These are phyloP conservation scores for Vicugna pacos DNA, from an alignment of 2,113 vertebrate species.

Conservation along the genomic window DNA sequence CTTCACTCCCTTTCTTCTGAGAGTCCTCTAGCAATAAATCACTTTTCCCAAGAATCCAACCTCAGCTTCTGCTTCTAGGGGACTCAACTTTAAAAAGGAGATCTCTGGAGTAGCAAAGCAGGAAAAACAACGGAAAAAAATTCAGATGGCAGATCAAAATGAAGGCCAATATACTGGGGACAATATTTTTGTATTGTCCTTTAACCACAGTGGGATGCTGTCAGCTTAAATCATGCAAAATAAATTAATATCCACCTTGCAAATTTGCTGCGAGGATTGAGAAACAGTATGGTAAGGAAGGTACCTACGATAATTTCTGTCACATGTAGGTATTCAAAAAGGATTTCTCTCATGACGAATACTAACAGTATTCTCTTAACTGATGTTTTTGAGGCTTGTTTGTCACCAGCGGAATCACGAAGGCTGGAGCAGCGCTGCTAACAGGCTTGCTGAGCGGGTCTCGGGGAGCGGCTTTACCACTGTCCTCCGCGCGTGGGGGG, in stretches of 20 bases:
- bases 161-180: not conserved
- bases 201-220: not conserved
- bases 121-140: not conserved
- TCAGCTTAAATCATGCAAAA: not conserved
- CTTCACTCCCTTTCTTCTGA: not conserved
- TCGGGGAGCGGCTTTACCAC: not conserved
- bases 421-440: not conserved
- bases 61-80: not conserved
- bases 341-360: not conserved
- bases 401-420: not conserved
- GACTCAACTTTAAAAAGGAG: not conserved
- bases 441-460: not conserved
- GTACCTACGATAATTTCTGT: not conserved
- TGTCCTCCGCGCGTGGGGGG: not conserved
- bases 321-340: not conserved
- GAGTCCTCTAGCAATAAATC: not conserved
- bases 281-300: not conserved
- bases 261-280: not conserved
- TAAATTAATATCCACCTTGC: not conserved
- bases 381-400: not conserved
- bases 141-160: not conserved
- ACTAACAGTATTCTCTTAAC: not conserved
- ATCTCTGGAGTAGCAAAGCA: not conserved
- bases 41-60: not conserved
- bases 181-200: not conserved